Evolutionary conservation across 2,888 invertebrate genomes (phyloP), one percentile per base, ranked within the genome.

Genomic region (Drosophila longiperda): DNA sequence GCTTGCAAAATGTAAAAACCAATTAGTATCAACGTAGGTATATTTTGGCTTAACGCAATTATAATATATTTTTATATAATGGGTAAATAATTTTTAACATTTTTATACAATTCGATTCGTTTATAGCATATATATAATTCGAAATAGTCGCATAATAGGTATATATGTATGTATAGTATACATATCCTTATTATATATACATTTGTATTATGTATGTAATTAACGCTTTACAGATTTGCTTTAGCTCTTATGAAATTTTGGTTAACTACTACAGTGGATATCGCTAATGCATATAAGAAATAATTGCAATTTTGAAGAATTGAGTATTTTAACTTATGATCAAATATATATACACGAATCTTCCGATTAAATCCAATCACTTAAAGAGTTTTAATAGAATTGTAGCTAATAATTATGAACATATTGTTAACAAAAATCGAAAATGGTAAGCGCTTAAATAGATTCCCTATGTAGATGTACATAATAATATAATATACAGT

Each of bases 211-310:
- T 61, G 54, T 52, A 78, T 79, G 74, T 77, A 79, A 73, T 66
- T 70, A 79, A 80, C 79, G 80, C 66, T 80, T 80, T 73, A 80
- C 73, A 75, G 63, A 63, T 59, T 58, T 53, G 52, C 20, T 34
- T 60, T 65, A 64, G 63, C 53, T 64, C 57, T 54, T 66, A 55
- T 75, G 65, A 60, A 67, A 66, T 60, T 57, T 57, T 58, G 52
- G 34, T 78, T 74, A 69, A 70, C 78, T 77, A 77, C 74, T 77
- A 77, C 74, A 74, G 70, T 78, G 66, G 65, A 62, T 68, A 76
- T 69, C 69, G 76, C 64, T 48, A 76, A 54, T 68, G 45, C 45
- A 45, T 45, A 61, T 50, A 62, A 65, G 17, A 73, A 73, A 59
- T 54, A 53, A 66, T 40, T 59, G 29, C 4, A 60, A 55, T 57